Conservation (phyloP, 2,888 invertebrate genomes). For the Tolmerus cingulatus region DNA sequence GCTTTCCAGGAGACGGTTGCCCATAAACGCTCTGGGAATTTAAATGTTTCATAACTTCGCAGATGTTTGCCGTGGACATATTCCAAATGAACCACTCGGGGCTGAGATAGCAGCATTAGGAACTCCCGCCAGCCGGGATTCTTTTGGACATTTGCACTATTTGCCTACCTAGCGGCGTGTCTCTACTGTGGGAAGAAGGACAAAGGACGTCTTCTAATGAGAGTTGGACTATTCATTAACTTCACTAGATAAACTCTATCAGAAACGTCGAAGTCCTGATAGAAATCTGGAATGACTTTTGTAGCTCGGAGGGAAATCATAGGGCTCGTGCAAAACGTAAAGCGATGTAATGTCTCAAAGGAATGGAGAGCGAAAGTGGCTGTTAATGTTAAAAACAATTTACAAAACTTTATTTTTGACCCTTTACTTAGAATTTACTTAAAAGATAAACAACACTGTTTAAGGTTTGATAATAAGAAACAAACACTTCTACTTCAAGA, state of each 20-base stretch:
- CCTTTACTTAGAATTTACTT: not conserved
- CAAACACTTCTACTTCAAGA: no score
- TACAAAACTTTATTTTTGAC: not conserved
- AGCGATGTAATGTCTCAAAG: not conserved
- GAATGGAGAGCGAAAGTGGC: not conserved
- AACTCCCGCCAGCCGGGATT: not conserved
- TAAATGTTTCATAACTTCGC: slow-evolving; percentile 29
- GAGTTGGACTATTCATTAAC: not conserved
- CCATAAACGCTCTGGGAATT: slow-evolving; percentile 17
- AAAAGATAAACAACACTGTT: not conserved
- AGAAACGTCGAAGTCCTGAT: not conserved
- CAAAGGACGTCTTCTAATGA: not conserved
- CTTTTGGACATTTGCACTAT: not conserved
- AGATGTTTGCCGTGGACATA: slow-evolving; percentile 29
- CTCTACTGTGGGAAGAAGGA: not conserved
- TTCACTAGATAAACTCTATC: slow-evolving; percentile 5
- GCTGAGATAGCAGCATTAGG: not conserved
- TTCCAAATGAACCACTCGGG: slow-evolving; percentile 2
- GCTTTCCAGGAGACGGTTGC: not conserved
- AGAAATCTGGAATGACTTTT: not conserved
- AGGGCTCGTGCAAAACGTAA: not conserved
- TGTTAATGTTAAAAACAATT: not conserved
- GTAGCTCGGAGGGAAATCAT: not conserved
- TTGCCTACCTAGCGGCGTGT: not conserved
- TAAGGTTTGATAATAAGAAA: not conserved